Conservation (phyloP, 2,797 vertebrate genomes). For the Sebastes cheni region DNA sequence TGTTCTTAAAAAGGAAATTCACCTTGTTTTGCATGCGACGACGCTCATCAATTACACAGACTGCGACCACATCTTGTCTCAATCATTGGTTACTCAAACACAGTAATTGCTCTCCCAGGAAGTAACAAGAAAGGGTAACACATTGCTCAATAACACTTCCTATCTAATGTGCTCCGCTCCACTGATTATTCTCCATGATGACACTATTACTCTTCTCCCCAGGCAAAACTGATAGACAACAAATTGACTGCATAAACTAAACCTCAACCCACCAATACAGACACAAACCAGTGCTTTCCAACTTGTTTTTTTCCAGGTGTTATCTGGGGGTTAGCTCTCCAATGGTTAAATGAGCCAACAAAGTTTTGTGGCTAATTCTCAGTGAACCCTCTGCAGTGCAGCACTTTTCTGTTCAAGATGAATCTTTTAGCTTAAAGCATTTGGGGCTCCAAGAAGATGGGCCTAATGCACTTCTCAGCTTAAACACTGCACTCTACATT, state of each 20-base stretch:
- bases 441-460: slow-evolving; percentile 46
- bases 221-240: slow-evolving; percentile 71
- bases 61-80: slow-evolving; percentile 63
- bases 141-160: slow-evolving; percentile 77
- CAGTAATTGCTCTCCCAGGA: slow-evolving; percentile 80
- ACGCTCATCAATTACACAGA: slow-evolving; percentile 65
- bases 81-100: slow-evolving; percentile 77
- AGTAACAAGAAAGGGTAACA: slow-evolving; percentile 68
- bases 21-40: slow-evolving; percentile 48
- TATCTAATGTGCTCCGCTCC: slow-evolving; percentile 74
- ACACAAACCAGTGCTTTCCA: slow-evolving; percentile 26
- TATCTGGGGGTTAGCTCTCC: slow-evolving; percentile 35
- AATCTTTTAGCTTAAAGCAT: slow-evolving; percentile 68
- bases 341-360: slow-evolving; percentile 53
- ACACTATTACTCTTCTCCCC: slow-evolving; percentile 76
- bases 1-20: slow-evolving; percentile 36
- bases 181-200: slow-evolving; percentile 76
- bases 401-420: slow-evolving; percentile 52
- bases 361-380: slow-evolving; percentile 59
- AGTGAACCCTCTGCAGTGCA: slow-evolving; percentile 39
- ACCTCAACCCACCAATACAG: slow-evolving; percentile 42
- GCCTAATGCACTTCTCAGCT: slow-evolving; percentile 59
- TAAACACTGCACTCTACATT: slow-evolving; percentile 62
- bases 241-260: slow-evolving; percentile 69
- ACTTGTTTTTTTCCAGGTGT: slow-evolving; percentile 28